These are phyloP conservation scores for Otis tarda DNA, from an alignment of 2,113 vertebrate species.

Conservation along the genomic window DNA sequence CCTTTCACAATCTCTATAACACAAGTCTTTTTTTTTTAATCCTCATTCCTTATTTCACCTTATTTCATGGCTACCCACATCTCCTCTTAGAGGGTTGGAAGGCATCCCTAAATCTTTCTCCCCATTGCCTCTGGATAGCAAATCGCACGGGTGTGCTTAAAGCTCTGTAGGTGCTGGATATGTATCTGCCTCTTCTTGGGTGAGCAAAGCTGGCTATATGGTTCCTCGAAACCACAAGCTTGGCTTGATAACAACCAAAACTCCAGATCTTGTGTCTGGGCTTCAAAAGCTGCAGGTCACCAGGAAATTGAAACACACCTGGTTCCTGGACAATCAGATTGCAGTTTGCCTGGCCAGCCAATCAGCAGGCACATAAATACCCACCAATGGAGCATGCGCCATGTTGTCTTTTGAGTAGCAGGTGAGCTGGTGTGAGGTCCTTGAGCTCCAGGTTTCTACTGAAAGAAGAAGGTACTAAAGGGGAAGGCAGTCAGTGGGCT, in stretches of 20 bases:
- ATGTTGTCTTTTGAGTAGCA: accelerated
- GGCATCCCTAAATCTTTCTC: not conserved
- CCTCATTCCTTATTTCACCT: not conserved
- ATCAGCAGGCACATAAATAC: not conserved
- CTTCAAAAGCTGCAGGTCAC: not conserved
- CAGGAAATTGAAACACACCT: not conserved
- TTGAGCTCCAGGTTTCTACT: not conserved
- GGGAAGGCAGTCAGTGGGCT: not conserved
- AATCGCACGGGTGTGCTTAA: not conserved
- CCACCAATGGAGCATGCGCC: not conserved
- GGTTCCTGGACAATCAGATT: not conserved
- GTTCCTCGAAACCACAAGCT: not conserved
- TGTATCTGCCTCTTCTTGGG: not conserved
- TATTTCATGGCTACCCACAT: not conserved
- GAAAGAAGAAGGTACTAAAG: not conserved
- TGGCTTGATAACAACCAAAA: not conserved
- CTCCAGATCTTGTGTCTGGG: not conserved
- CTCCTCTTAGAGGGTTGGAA: not conserved
- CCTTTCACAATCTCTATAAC: not conserved
- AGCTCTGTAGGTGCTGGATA: not conserved
- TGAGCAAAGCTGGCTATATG: not conserved
- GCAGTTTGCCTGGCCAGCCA: not conserved
- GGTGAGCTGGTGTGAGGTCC: accelerated
- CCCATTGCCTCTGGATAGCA: not conserved
- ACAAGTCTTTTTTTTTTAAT: not conserved